phyloP scores from a whole-genome alignment of 1,140 invertebrate species.

The Grapholita molesta region DNA sequence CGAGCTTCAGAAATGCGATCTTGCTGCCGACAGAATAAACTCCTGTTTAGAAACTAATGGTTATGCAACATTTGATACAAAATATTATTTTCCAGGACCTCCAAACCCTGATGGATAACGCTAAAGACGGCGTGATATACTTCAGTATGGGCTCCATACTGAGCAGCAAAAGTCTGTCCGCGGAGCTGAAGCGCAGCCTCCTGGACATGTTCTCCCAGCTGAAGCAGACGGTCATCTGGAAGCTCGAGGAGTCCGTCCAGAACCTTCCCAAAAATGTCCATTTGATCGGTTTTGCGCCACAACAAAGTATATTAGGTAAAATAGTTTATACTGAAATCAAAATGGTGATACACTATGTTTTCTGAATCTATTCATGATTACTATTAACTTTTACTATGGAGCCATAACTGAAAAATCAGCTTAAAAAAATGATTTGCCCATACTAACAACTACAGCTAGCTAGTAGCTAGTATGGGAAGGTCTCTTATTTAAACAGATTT shows the following conservation, averaged over 20 bases:
- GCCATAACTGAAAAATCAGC: too few species aligned
- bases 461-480: too few species aligned
- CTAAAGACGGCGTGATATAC: conserved; percentile 76
- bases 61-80: neutral
- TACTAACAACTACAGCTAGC: too few species aligned
- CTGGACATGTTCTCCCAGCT: conserved; percentile 69
- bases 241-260: conserved; percentile 76
- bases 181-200: conserved; percentile 55
- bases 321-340: neutral
- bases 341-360: too few species aligned
- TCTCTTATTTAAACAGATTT: too few species aligned
- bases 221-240: conserved; percentile 80
- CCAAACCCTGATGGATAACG: conserved; percentile 72
- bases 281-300: conserved; percentile 81
- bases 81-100: conserved; percentile 40
- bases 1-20: too few species aligned
- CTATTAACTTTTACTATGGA: too few species aligned
- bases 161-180: conserved; percentile 59
- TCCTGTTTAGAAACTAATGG: too few species aligned
- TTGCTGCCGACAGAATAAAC: too few species aligned
- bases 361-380: too few species aligned
- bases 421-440: too few species aligned
- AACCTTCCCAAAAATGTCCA: conserved; percentile 79
- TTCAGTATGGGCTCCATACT: conserved; percentile 80
- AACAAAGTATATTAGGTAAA: conserved; percentile 79